Evolutionary conservation across 2,113 vertebrate species (phyloP).

Genomic region (Colaptes auratus): DNA sequence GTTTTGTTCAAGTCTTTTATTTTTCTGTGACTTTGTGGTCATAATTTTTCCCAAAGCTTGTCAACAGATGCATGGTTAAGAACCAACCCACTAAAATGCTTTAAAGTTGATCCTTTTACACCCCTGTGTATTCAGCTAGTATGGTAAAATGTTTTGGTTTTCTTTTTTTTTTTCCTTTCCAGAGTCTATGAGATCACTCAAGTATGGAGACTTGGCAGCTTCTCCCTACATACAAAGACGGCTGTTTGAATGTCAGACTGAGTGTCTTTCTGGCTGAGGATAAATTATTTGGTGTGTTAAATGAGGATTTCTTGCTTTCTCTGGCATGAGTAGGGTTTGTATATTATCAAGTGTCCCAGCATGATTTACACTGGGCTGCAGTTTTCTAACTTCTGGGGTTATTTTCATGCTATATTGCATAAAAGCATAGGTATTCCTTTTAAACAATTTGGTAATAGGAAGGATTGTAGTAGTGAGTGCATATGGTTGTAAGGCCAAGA

Average conservation of each 20-base stretch:
- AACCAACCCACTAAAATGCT: not conserved
- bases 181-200: slow-evolving; percentile 71
- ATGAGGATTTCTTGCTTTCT: slow-evolving; percentile 50
- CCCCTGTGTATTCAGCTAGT: not conserved
- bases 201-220: slow-evolving; percentile 74
- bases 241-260: slow-evolving; percentile 35
- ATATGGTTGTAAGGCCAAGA: not conserved
- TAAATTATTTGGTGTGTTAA: slow-evolving; percentile 53
- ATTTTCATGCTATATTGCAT: not conserved
- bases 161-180: too few species aligned
- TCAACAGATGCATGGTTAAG: not conserved
- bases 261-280: slow-evolving; percentile 42
- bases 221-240: slow-evolving; percentile 43
- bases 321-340: not conserved
- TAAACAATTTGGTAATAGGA: not conserved
- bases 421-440: not conserved
- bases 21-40: not conserved
- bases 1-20: not conserved
- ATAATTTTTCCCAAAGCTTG: not conserved
- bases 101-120: not conserved
- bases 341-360: slow-evolving; percentile 3
- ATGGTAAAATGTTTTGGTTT: slow-evolving; percentile 56
- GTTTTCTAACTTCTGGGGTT: not conserved
- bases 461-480: not conserved
- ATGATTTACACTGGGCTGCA: not conserved